Evolutionary conservation across 2,113 vertebrate genomes (phyloP).

Genomic region (Motacilla tschutschensis): DNA sequence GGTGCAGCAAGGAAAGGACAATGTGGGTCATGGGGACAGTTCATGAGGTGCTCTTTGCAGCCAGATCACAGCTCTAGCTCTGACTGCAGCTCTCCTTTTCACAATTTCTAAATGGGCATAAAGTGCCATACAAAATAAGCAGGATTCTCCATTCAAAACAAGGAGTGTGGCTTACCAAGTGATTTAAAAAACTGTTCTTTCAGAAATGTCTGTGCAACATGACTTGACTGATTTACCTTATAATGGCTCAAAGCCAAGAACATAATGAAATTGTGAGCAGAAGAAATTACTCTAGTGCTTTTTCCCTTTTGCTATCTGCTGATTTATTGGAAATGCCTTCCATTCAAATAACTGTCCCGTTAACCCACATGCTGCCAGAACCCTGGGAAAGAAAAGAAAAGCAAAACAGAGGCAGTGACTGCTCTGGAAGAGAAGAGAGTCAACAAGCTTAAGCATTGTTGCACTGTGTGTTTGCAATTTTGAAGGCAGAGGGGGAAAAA

Average conservation of each 20-base stretch:
- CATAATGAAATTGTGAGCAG: slow-evolving; percentile 55
- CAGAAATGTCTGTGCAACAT: slow-evolving; percentile 23
- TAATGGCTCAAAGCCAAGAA: slow-evolving; percentile 47
- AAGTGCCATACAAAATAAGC: neutral
- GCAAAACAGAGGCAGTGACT: neutral
- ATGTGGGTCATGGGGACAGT: neutral
- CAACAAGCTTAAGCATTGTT: neutral
- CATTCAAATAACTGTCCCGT: neutral
- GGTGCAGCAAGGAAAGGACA: neutral
- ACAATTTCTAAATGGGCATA: neutral
- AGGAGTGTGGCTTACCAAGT: slow-evolving; percentile 11
- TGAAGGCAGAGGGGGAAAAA: rapidly evolving
- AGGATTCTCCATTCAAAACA: slow-evolving; percentile 11
- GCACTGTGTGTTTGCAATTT: neutral
- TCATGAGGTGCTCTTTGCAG: neutral
- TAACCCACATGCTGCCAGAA: slow-evolving; percentile 28
- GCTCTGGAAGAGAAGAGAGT: neutral
- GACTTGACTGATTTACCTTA: slow-evolving; percentile 57
- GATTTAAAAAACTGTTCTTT: slow-evolving; percentile 41
- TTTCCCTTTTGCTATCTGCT: slow-evolving; percentile 40
- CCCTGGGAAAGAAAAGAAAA: neutral
- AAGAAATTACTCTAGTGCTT: slow-evolving; percentile 48
- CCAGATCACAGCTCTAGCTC: neutral
- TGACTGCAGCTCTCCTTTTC: neutral
- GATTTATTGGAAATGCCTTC: slow-evolving; percentile 50